Conservation (phyloP, 2,888 invertebrate genomes). For the Harpalus rufipes region DNA sequence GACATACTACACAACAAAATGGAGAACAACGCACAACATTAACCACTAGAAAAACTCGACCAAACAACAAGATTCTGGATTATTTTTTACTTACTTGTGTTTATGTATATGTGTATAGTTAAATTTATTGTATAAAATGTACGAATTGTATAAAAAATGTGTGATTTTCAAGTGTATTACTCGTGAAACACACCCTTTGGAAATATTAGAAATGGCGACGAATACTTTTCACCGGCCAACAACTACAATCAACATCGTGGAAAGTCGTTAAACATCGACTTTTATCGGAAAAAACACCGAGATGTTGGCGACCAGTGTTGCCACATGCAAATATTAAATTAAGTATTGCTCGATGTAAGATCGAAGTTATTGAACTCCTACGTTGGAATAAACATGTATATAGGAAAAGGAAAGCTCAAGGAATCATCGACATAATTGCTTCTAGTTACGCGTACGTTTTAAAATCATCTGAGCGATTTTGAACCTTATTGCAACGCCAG, state of each 20-base stretch:
- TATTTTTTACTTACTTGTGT: conserved; percentile 8
- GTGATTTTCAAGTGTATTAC: conserved; percentile 12
- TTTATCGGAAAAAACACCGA: not conserved
- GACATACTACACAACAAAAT: conserved; percentile 80
- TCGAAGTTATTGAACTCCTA: no score
- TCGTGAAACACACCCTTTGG: conserved; percentile 20
- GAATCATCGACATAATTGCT: no score
- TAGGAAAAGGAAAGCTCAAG: no score
- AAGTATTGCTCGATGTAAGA: no score
- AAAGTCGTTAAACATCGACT: not conserved
- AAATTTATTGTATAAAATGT: conserved; percentile 19
- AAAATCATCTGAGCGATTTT: no score
- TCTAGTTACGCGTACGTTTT: no score
- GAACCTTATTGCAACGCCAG: no score
- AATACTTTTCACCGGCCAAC: not conserved
- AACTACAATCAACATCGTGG: conserved; percentile 18
- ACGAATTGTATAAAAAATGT: conserved; percentile 4
- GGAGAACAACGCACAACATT: not conserved
- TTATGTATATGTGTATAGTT: conserved; percentile 10
- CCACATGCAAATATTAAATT: no score
- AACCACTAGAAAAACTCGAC: not conserved
- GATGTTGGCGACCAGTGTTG: not conserved
- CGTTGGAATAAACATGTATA: no score
- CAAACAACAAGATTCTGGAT: not conserved
- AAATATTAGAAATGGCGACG: conserved; percentile 46